A percentile compares a stretch with the other conserved stretches of the same genome.
Evolutionary conservation across 92 coral and sea anemone genomes (phyloP).

Genomic region (Bergia sp.): DNA sequence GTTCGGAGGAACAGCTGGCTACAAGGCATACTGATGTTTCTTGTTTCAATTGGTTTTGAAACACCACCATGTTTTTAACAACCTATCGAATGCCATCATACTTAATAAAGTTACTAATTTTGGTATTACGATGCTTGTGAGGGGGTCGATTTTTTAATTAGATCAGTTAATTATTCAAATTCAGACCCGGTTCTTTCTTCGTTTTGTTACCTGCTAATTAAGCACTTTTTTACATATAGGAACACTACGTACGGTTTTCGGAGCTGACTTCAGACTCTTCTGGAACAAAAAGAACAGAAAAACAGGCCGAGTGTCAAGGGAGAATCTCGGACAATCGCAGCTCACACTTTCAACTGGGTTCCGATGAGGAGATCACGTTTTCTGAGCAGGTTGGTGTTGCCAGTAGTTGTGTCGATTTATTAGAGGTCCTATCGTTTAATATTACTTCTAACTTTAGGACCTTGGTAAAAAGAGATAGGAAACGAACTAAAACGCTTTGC

Average conservation of each 20-base stretch:
- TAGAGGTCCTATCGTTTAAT: not conserved
- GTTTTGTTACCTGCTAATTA: not conserved
- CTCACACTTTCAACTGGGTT: conserved; percentile 85
- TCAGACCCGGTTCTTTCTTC: too few relatives aligned
- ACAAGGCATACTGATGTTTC: too few relatives aligned
- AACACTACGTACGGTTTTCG: conserved; percentile 37
- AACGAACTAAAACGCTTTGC: not conserved
- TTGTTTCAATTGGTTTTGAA: too few relatives aligned
- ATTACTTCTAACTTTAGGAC: not conserved
- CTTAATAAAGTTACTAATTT: too few relatives aligned
- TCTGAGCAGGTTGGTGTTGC: conserved; percentile 77
- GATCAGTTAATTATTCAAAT: too few relatives aligned
- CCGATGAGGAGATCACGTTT: conserved; percentile 60
- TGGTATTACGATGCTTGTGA: too few relatives aligned
- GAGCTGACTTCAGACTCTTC: conserved; percentile 27
- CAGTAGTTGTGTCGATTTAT: not conserved
- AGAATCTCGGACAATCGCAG: conserved; percentile 74
- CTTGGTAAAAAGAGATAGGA: not conserved
- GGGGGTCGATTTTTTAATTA: too few relatives aligned
- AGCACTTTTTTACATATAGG: conserved; percentile 9
- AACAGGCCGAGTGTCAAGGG: conserved; percentile 62
- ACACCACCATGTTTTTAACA: too few relatives aligned
- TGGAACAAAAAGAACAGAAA: conserved; percentile 33
- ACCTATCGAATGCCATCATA: too few relatives aligned
- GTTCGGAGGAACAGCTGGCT: too few relatives aligned